Base-by-base conservation (phyloP, 1,140 invertebrate species). In the Drosophila setifemur region DNA sequence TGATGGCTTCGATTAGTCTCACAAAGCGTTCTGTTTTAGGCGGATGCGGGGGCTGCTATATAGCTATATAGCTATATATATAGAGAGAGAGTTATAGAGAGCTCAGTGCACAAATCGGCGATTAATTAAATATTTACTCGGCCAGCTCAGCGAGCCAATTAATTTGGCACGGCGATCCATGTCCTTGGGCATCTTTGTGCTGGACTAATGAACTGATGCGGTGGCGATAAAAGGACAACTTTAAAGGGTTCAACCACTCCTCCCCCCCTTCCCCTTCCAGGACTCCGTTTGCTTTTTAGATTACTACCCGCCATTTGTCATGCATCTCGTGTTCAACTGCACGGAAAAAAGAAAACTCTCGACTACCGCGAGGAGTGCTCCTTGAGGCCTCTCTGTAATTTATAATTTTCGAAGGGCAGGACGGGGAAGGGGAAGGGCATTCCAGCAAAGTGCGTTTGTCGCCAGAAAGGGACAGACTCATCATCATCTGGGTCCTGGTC, bases 1-100 rank as follows among this genome's bases (percentile, higher is more conserved):
- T 88, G 85, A 88, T 88, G 81, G 73, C 86, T 81, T 88, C 85
- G 85, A 88, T 88, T 88, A 88, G 85, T 88, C n/a, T n/a, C 77
- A 88, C 79, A 73, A 86, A 58, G 69, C 78, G 60, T 75, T 73
- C 43, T 25, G 47, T 42, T 82, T 35, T 67, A 28, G 76, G 52
- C 45, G 21, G 33, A 23, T 29, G 12, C 4, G 21, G 11, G 19
- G n/a, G 26, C 53, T n/a, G n/a, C n/a, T n/a, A n/a, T n/a, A n/a
- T n/a, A n/a, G n/a, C n/a, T n/a, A n/a, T n/a, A n/a, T n/a, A n/a
- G n/a, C n/a, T n/a, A n/a, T n/a, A n/a, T n/a, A n/a, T n/a, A n/a
- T n/a, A n/a, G n/a, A n/a, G n/a, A 53, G 60, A 64, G 60, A 64
- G 57, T 64, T 48, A 63, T 63, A 63, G 42, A 64, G 58, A 74